Conservation (phyloP, 2,113 vertebrate genomes). For the Eretmochelys imbricata region DNA sequence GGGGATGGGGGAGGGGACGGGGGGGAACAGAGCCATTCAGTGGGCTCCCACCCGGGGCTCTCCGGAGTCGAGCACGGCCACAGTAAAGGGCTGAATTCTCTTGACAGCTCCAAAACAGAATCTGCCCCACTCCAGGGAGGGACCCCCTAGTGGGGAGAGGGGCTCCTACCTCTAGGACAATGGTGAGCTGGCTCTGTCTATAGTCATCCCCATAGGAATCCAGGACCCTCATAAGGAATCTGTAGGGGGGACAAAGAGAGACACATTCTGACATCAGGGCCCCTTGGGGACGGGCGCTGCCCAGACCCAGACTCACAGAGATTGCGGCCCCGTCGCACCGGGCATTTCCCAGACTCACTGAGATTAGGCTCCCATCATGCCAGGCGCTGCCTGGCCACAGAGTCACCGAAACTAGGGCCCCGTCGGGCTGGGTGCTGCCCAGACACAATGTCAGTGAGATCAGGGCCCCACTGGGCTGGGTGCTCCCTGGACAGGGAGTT, state of each 20-base stretch:
- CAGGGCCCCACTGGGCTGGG: not conserved
- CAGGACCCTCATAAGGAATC: constrained; percentile 91
- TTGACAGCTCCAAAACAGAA: rapidly evolving
- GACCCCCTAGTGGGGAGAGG: not conserved
- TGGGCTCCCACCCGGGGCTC: too few relatives aligned
- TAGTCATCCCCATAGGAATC: constrained; percentile 90
- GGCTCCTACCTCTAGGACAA: constrained; percentile 85
- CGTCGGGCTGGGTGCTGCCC: not conserved
- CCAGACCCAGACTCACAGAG: not conserved
- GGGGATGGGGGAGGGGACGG: too few relatives aligned
- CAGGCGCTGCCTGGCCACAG: not conserved
- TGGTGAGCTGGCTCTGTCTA: constrained; percentile 86
- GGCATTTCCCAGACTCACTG: not conserved
- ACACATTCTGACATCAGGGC: not conserved
- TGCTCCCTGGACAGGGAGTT: not conserved
- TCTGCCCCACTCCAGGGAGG: rapidly evolving
- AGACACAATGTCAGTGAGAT: not conserved
- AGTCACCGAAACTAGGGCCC: not conserved
- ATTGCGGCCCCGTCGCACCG: too few relatives aligned
- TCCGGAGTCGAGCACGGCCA: not conserved
- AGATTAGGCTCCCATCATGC: not conserved
- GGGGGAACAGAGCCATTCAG: not conserved
- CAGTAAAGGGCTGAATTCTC: not conserved
- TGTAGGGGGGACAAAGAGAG: constrained; percentile 46
- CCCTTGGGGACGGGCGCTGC: rapidly evolving